These are phyloP conservation scores for Microhierax caerulescens DNA, from an alignment of 2,797 vertebrate species.

Conservation along the genomic window DNA sequence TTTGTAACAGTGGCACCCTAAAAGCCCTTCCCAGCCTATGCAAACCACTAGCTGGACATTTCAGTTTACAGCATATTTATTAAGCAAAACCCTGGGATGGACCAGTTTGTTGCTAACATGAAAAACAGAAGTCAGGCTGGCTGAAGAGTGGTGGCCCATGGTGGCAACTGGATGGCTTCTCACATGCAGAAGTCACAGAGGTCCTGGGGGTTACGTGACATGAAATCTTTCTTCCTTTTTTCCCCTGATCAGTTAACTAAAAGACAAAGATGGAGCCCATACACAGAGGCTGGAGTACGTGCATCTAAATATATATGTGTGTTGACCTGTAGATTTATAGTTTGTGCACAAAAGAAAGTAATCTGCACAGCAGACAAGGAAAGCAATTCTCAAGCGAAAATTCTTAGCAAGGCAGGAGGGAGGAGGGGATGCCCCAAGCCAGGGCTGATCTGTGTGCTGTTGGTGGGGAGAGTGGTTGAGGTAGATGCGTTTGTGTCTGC, in stretches of 20 bases:
- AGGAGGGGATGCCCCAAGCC: neutral
- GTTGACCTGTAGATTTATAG: neutral
- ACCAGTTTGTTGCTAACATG: neutral
- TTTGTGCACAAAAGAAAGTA: neutral
- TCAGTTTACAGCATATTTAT: neutral
- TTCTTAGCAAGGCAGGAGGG: neutral
- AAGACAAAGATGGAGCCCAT: neutral
- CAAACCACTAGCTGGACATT: neutral
- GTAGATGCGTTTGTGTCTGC: accelerated
- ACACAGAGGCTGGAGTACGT: neutral
- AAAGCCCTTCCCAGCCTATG: neutral
- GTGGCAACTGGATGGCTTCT: neutral
- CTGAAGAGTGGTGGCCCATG: neutral
- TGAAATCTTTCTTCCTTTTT: neutral
- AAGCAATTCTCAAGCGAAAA: neutral
- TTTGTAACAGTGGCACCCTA: neutral
- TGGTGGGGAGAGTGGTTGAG: accelerated
- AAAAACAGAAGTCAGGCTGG: neutral
- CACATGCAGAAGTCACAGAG: neutral
- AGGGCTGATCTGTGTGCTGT: neutral
- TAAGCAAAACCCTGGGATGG: neutral
- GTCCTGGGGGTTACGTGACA: neutral
- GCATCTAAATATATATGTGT: neutral
- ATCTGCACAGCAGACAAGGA: neutral
- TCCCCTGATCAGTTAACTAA: neutral